Evolutionary conservation across 2,113 vertebrate species (phyloP).

Genomic region (Martes martes): DNA sequence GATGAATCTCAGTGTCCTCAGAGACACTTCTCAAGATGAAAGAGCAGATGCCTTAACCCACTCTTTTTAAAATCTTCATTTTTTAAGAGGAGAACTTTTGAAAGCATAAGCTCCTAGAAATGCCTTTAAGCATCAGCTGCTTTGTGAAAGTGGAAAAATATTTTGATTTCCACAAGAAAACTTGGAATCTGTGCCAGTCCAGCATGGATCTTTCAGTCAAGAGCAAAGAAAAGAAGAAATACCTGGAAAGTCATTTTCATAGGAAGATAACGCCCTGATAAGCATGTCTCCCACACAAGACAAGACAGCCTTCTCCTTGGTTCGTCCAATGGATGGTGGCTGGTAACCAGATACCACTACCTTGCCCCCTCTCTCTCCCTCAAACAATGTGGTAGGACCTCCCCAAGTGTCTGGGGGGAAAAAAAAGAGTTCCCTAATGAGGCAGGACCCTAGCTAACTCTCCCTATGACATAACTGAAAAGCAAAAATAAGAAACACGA

Average conservation of each 20-base stretch:
- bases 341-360: background rate
- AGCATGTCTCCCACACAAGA: background rate
- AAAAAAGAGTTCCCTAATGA: background rate
- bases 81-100: slow-evolving; percentile 15
- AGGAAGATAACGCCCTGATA: background rate
- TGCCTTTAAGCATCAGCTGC: slow-evolving; percentile 47
- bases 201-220: background rate
- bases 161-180: slow-evolving; percentile 58
- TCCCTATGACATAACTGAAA: slow-evolving; percentile 5
- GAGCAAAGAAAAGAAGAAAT: background rate
- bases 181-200: slow-evolving; percentile 11
- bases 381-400: background rate
- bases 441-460: background rate
- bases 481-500: background rate
- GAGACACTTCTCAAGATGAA: background rate
- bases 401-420: background rate
- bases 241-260: background rate
- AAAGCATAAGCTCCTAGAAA: slow-evolving; percentile 27
- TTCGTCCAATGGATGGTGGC: background rate
- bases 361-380: background rate
- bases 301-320: background rate
- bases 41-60: background rate
- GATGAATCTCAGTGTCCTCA: background rate
- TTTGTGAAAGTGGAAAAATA: slow-evolving; percentile 46
- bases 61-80: background rate